Conservation (phyloP, 2,888 invertebrate species). For the Phrixothrix hirtus region DNA sequence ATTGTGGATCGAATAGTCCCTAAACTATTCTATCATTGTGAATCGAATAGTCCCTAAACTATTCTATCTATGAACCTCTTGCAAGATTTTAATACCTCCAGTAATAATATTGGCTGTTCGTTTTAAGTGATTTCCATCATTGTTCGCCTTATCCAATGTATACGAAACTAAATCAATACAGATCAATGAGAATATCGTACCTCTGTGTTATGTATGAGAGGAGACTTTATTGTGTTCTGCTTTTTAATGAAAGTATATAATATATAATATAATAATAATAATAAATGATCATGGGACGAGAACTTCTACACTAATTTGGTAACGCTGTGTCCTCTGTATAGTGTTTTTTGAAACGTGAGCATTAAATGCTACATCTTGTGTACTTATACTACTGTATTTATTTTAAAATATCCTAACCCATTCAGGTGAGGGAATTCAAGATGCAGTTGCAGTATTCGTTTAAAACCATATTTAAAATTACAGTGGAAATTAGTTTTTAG, state of each 20-base stretch:
- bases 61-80: constrained; percentile 13
- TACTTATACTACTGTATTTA: constrained; percentile 51
- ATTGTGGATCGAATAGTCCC: constrained; percentile 4
- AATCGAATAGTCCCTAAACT: constrained; percentile 4
- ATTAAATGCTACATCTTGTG: constrained; percentile 60
- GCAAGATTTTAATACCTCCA: constrained; percentile 52
- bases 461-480: neutral
- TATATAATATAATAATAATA: constrained; percentile 43
- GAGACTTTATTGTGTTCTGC: constrained; percentile 59
- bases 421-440: constrained; percentile 8
- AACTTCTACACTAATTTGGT: constrained; percentile 58
- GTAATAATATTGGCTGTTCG: constrained; percentile 58
- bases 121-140: constrained; percentile 59
- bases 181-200: constrained; percentile 53
- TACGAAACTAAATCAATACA: constrained; percentile 61
- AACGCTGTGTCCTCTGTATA: constrained; percentile 59
- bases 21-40: constrained; percentile 7
- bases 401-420: constrained; percentile 17
- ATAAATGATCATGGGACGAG: constrained; percentile 55
- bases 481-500: too few relatives aligned
- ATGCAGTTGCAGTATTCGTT: constrained; percentile 1
- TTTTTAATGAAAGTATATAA: constrained; percentile 56
- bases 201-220: constrained; percentile 58
- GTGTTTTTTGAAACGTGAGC: constrained; percentile 60
- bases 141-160: constrained; percentile 72